These are phyloP conservation scores for Dryococelus australis DNA, from an alignment of 2,888 invertebrate species.

Conservation along the genomic window DNA sequence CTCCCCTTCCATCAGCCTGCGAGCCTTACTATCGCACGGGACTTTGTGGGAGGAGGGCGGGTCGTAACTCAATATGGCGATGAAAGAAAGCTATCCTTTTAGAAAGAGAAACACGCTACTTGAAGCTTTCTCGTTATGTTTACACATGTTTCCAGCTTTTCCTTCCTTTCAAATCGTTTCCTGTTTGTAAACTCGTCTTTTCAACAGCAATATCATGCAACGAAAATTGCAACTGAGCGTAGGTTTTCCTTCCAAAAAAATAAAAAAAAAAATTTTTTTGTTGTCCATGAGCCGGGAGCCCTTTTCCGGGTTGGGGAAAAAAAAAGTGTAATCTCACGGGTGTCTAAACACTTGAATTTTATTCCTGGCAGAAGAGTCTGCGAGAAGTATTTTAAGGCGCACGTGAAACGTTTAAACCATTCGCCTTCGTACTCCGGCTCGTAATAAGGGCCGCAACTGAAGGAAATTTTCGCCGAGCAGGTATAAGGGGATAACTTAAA, in stretches of 20 bases:
- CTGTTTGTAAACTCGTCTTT: conserved; percentile 16
- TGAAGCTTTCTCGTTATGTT: conserved; percentile 16
- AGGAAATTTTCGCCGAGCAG: not conserved
- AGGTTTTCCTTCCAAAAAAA: not conserved
- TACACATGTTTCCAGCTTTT: conserved; percentile 8
- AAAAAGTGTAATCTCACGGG: not conserved
- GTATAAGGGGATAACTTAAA: too few relatives aligned
- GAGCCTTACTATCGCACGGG: not conserved
- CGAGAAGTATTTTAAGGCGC: not conserved
- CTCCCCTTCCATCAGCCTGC: too few relatives aligned
- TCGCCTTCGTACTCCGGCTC: not conserved
- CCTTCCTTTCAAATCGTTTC: conserved; percentile 10
- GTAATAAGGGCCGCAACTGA: not conserved
- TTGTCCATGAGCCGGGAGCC: not conserved
- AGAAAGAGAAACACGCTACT: conserved; percentile 16
- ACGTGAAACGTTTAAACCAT: not conserved
- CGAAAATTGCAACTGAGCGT: conserved; percentile 1
- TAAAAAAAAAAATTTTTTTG: not conserved
- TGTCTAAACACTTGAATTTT: too few relatives aligned
- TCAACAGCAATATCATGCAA: conserved; percentile 11
- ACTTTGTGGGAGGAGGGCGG: not conserved
- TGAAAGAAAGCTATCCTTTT: conserved; percentile 16
- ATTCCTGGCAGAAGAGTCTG: not conserved
- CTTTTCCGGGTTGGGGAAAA: not conserved
- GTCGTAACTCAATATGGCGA: not conserved